Conservation (phyloP, 53 echinoderm and acorn worm species). For the Crossaster papposus region DNA sequence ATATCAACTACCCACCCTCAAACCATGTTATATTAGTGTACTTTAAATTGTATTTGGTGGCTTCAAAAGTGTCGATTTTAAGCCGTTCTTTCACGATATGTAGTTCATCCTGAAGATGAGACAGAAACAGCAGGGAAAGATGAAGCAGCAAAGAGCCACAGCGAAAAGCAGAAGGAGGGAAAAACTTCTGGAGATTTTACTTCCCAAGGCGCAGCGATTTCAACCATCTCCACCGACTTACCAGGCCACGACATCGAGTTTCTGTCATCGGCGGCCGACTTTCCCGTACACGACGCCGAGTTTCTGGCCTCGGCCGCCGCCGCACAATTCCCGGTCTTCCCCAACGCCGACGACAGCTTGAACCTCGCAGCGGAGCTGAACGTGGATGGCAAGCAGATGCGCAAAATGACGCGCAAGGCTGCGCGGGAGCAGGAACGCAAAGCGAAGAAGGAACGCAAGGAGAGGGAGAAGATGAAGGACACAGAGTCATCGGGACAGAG, state of each 20-base stretch:
- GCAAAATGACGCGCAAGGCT: constrained; percentile 54
- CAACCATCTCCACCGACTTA: background rate
- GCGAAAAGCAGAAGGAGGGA: background rate
- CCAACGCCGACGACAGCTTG: constrained; percentile 77
- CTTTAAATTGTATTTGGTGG: no score
- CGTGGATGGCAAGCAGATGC: constrained; percentile 60
- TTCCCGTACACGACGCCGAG: constrained; percentile 2
- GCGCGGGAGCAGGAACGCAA: constrained; percentile 35
- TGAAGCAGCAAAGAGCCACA: background rate
- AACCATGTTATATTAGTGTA: no score
- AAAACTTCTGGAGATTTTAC: background rate
- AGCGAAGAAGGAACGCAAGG: constrained; percentile 37
- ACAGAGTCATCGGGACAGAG: background rate
- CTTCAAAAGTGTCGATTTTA: no score
- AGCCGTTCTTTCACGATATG: background rate
- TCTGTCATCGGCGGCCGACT: background rate
- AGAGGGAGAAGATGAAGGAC: constrained; percentile 14
- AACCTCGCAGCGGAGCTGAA: constrained; percentile 64
- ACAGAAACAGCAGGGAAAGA: constrained; percentile 10
- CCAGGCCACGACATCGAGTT: background rate
- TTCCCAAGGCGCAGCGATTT: background rate
- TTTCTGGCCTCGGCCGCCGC: constrained; percentile 22
- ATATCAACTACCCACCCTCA: no score
- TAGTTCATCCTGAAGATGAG: constrained; percentile 29
- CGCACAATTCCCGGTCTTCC: constrained; percentile 77